Evolutionary conservation across 2,113 vertebrate genomes (phyloP).

Genomic region (Oostethus manadensis): DNA sequence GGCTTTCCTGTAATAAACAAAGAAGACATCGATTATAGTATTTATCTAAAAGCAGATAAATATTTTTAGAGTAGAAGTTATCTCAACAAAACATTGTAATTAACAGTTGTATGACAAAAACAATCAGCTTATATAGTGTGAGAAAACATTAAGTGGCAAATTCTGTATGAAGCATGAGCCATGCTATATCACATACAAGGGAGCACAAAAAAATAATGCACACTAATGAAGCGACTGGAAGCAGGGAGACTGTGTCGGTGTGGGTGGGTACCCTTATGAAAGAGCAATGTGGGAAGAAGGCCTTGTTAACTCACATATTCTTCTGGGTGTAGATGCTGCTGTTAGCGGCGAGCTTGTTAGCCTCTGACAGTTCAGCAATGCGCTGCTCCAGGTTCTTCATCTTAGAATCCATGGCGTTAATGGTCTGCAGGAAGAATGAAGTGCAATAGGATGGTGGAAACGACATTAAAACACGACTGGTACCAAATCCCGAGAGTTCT

Average conservation of each 20-base stretch:
- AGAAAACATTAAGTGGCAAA: conserved; percentile 11
- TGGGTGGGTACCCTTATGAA: conserved; percentile 18
- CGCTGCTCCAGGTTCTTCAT: conserved; percentile 97
- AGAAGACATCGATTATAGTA: background rate
- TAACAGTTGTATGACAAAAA: background rate
- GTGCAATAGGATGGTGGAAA: conserved; percentile 5
- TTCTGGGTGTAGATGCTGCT: conserved; percentile 99
- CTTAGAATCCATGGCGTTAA: conserved; percentile 99
- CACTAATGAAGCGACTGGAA: conserved; percentile 31
- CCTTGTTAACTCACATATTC: conserved; percentile 87
- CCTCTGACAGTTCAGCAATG: conserved; percentile 92
- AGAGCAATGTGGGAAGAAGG: conserved; percentile 34
- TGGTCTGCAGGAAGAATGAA: conserved; percentile 76
- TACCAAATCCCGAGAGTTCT: conserved; percentile 11
- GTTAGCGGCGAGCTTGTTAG: conserved; percentile 96
- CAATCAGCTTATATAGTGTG: background rate
- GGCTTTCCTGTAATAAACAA: conserved; percentile 82
- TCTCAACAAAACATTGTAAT: background rate
- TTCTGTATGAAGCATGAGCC: conserved; percentile 11
- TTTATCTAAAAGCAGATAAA: background rate
- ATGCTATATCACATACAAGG: background rate
- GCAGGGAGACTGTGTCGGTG: conserved; percentile 10
- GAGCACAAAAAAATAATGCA: conserved; percentile 6
- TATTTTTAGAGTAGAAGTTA: background rate
- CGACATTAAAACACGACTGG: background rate